These are phyloP conservation scores for Mactra quadrangularis DNA, from an alignment of 1,140 invertebrate species.

Conservation along the genomic window DNA sequence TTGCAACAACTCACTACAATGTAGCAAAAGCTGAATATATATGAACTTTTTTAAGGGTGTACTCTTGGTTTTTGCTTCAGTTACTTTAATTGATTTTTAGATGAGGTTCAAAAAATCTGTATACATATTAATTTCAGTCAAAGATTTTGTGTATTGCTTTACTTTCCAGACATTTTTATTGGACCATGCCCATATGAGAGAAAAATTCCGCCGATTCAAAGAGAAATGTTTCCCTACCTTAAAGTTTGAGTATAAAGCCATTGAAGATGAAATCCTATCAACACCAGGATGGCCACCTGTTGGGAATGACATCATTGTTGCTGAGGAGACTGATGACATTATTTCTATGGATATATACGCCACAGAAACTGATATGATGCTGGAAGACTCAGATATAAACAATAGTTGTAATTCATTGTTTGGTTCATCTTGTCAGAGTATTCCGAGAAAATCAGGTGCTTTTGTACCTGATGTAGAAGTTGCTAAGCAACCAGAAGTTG, in stretches of 20 bases:
- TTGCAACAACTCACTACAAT: no score
- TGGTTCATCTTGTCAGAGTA: no score
- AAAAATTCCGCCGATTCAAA: constrained; percentile 31
- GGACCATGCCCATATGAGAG: constrained; percentile 40
- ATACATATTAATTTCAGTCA: no score
- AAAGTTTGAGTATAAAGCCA: constrained; percentile 42
- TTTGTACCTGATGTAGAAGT: no score
- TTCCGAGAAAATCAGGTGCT: no score
- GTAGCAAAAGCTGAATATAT: no score
- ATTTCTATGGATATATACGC: constrained; percentile 3
- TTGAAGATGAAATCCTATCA: constrained; percentile 43
- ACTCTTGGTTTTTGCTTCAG: no score
- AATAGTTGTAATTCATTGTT: constrained; percentile 5
- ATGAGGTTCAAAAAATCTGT: no score
- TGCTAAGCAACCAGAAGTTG: no score
- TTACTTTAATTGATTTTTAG: no score
- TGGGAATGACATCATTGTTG: constrained; percentile 3
- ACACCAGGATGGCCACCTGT: constrained; percentile 42
- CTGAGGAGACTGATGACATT: constrained; percentile 8
- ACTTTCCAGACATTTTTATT: constrained; percentile 59
- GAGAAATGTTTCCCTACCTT: constrained; percentile 46
- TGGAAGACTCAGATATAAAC: constrained; percentile 14
- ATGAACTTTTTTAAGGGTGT: no score
- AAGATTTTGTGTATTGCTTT: no score
- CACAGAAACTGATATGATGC: constrained; percentile 39